A percentile compares a stretch with the other conserved stretches of the same genome.
Conservation (phyloP, 2,113 vertebrate genomes). For the Copsychus sechellarum region DNA sequence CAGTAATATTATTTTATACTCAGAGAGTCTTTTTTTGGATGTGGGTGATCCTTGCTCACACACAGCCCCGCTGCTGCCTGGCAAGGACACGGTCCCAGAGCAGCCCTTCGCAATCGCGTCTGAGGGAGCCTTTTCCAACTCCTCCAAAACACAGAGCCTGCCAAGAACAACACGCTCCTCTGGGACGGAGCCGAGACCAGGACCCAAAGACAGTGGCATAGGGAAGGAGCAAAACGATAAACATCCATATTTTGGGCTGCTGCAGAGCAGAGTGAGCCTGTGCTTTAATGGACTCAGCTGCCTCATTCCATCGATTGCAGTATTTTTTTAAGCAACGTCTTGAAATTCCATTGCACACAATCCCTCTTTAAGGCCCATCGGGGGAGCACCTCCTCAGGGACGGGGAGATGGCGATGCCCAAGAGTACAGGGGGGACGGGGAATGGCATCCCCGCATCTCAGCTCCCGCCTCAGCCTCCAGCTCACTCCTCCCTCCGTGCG, state of each 20-base stretch:
- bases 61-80: not conserved
- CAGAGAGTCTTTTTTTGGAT: accelerated
- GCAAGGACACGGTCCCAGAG: not conserved
- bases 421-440: not conserved
- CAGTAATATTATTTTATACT: not conserved
- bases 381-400: not conserved
- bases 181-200: accelerated
- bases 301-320: not conserved
- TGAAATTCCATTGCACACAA: not conserved
- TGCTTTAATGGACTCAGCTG: not conserved
- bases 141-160: not conserved
- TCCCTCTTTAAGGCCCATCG: accelerated
- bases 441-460: not conserved
- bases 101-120: accelerated
- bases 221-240: not conserved
- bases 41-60: not conserved
- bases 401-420: accelerated
- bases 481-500: not conserved
- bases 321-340: not conserved
- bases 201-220: not conserved
- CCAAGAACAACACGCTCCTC: not conserved
- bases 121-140: not conserved
- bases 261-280: not conserved
- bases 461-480: not conserved
- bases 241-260: accelerated